Evolutionary conservation across 2,888 invertebrate species (phyloP).

Genomic region (Hymenopus coronatus): DNA sequence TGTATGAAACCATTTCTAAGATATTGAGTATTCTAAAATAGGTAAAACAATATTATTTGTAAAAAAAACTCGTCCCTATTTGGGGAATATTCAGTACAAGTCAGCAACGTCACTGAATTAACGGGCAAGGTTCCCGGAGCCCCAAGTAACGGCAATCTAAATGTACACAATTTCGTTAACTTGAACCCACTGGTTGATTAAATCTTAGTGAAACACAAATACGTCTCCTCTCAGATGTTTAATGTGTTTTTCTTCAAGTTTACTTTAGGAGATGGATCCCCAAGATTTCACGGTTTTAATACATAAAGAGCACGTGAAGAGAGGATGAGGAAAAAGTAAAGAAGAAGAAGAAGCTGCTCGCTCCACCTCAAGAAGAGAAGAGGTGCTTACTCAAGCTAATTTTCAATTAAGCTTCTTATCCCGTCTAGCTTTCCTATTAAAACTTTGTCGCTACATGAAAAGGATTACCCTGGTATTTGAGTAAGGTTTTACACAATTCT

Average conservation of each 20-base stretch:
- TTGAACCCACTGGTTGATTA: background rate
- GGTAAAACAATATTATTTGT: too few species aligned
- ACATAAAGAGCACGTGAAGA: conserved; percentile 20
- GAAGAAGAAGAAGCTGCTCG: too few species aligned
- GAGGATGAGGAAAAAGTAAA: background rate
- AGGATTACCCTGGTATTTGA: conserved; percentile 22
- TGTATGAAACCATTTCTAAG: too few species aligned
- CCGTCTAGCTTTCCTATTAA: conserved; percentile 30
- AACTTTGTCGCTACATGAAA: conserved; percentile 26
- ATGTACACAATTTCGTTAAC: background rate
- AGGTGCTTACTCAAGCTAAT: conserved; percentile 33
- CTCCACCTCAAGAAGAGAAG: background rate
- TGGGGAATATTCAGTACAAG: too few species aligned
- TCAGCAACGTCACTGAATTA: too few species aligned
- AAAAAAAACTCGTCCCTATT: too few species aligned
- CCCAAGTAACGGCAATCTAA: background rate
- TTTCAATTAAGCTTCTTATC: conserved; percentile 35
- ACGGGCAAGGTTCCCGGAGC: too few species aligned
- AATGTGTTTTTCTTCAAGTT: conserved; percentile 24
- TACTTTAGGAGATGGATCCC: conserved; percentile 22
- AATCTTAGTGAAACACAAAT: background rate
- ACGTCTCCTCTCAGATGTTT: background rate
- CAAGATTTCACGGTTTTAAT: conserved; percentile 25
- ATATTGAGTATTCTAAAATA: too few species aligned
- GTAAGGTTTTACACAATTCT: conserved; percentile 1